phyloP scores from a whole-genome alignment of 2,797 vertebrate genomes.

The Geotrypetes seraphini region DNA sequence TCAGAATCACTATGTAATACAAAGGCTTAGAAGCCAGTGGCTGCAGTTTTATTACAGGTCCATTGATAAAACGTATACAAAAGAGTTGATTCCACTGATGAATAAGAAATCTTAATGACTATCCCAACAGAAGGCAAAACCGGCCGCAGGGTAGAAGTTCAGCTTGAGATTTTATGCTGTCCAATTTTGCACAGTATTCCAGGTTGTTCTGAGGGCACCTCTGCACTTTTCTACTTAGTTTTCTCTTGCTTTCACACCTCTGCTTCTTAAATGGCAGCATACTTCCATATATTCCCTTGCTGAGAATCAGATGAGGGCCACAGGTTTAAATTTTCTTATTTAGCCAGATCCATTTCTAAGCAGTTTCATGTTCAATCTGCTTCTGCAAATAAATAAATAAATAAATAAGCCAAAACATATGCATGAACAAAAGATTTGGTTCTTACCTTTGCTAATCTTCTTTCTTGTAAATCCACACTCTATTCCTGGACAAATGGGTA shows the following conservation, averaged over 20 bases:
- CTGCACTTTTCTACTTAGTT: slow-evolving; percentile 5
- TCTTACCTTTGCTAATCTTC: no score
- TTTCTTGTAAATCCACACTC: no score
- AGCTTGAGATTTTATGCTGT: not conserved
- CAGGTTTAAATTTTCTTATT: slow-evolving; percentile 28
- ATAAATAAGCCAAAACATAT: no score
- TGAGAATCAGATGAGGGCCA: slow-evolving; percentile 15
- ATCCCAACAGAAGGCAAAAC: slow-evolving; percentile 44
- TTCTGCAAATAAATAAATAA: slow-evolving; percentile 55
- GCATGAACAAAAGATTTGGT: no score
- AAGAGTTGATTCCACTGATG: slow-evolving; percentile 28
- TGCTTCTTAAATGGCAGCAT: slow-evolving; percentile 25
- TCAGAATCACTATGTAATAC: slow-evolving; percentile 36
- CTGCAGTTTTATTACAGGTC: slow-evolving; percentile 37
- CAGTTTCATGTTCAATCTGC: slow-evolving; percentile 40
- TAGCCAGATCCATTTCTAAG: slow-evolving; percentile 26
- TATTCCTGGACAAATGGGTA: no score
- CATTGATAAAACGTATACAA: slow-evolving; percentile 37
- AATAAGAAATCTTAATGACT: slow-evolving; percentile 39
- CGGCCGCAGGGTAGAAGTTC: slow-evolving; percentile 9
- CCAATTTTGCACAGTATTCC: slow-evolving; percentile 6
- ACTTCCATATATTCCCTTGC: slow-evolving; percentile 16
- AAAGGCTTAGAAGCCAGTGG: slow-evolving; percentile 29
- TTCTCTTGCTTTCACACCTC: not conserved
- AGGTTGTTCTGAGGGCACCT: not conserved